Evolutionary conservation across 2,113 vertebrate species (phyloP).

Genomic region (Oreochromis niloticus): DNA sequence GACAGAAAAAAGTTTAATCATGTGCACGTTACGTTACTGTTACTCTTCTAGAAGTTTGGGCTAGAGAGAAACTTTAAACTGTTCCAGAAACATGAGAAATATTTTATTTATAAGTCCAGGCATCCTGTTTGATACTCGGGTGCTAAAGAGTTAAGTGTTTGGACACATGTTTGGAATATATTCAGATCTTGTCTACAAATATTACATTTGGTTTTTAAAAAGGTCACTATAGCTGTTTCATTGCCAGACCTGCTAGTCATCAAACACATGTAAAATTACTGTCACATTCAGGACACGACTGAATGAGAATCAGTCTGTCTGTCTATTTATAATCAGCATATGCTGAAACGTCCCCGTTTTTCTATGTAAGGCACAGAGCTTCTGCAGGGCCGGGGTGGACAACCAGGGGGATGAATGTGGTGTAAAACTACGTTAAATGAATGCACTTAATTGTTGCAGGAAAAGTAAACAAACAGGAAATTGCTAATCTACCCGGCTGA

Average conservation of each 20-base stretch:
- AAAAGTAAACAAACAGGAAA: not conserved
- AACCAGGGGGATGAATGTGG: not conserved
- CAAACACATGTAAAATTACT: not conserved
- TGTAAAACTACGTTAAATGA: not conserved
- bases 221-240: not conserved
- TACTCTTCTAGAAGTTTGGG: not conserved
- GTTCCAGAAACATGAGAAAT: not conserved
- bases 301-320: not conserved
- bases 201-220: not conserved
- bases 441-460: not conserved
- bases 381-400: not conserved
- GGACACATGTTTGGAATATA: not conserved
- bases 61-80: not conserved
- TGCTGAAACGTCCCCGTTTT: not conserved
- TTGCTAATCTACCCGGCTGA: not conserved
- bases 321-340: not conserved
- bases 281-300: not conserved
- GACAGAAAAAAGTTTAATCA: no score
- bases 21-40: not conserved
- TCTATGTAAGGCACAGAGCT: not conserved
- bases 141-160: not conserved
- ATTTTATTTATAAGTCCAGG: not conserved
- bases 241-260: not conserved
- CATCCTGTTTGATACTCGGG: not conserved
- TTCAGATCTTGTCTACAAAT: not conserved